A percentile compares a stretch with the other conserved stretches of the same genome.
phyloP scores from a whole-genome alignment of 2,797 vertebrate species.

The Nasua narica region DNA sequence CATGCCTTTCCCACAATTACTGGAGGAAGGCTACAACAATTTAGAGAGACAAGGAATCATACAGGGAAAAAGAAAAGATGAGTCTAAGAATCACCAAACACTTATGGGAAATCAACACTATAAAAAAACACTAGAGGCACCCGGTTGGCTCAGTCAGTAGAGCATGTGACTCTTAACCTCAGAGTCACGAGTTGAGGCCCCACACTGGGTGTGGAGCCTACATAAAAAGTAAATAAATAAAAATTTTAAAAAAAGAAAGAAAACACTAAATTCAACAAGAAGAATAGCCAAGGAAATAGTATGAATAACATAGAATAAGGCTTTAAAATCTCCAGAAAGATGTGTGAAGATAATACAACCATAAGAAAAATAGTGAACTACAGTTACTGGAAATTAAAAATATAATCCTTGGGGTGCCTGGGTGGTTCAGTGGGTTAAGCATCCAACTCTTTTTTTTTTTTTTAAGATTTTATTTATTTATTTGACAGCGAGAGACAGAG shows the following conservation, averaged over 20 bases:
- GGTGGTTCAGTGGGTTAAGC: background rate
- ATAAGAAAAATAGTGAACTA: constrained; percentile 30
- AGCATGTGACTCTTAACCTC: background rate
- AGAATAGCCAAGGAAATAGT: background rate
- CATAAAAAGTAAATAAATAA: background rate
- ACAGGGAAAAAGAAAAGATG: background rate
- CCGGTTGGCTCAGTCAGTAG: background rate
- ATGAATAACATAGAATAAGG: constrained; percentile 6
- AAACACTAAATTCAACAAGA: constrained; percentile 11
- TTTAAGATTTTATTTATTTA: too few relatives aligned
- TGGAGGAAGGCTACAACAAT: background rate
- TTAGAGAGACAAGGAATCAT: background rate
- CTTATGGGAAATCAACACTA: background rate
- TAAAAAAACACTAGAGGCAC: background rate
- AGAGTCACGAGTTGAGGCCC: background rate
- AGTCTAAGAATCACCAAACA: constrained; percentile 1
- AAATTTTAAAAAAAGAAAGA: background rate
- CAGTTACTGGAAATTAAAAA: constrained; percentile 25
- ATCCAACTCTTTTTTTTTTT: background rate
- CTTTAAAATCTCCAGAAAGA: background rate
- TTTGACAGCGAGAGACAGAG: too few relatives aligned
- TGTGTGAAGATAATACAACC: background rate
- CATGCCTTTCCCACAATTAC: background rate
- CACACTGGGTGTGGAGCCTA: background rate
- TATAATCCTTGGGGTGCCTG: background rate